phyloP scores from a whole-genome alignment of 2,797 vertebrate genomes.

The Cynopterus sphinx region DNA sequence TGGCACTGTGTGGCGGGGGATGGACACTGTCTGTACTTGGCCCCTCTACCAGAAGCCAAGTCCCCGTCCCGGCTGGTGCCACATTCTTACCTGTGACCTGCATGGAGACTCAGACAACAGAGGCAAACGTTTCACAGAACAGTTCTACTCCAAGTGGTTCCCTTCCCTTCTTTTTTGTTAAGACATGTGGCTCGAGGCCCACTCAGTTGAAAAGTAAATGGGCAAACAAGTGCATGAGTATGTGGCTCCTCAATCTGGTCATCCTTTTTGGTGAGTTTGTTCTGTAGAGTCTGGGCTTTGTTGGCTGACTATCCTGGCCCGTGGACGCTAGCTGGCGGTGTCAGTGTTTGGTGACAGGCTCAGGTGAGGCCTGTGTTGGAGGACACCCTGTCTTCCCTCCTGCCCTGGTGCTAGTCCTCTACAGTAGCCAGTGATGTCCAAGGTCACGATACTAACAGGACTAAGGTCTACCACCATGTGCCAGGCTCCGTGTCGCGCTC shows the following conservation, averaged over 20 bases:
- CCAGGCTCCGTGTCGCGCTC: accelerated
- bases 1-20: accelerated
- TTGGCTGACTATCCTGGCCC: background rate
- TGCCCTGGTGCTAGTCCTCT: background rate
- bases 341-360: background rate
- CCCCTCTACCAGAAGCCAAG: background rate
- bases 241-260: background rate
- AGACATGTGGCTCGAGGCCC: background rate
- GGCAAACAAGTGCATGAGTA: background rate
- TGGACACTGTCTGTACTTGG: background rate
- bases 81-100: background rate
- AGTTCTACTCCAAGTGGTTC: background rate
- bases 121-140: background rate
- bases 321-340: background rate
- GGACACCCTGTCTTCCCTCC: background rate
- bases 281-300: background rate
- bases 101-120: background rate
- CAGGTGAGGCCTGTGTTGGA: background rate
- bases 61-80: background rate
- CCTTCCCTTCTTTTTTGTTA: background rate
- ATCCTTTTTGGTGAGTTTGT: background rate
- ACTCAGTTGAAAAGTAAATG: background rate
- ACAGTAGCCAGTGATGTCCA: background rate
- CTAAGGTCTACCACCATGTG: background rate
- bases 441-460: background rate